Conservation (phyloP, 1,140 invertebrate species). For the Pseudobourletiella spinata region DNA sequence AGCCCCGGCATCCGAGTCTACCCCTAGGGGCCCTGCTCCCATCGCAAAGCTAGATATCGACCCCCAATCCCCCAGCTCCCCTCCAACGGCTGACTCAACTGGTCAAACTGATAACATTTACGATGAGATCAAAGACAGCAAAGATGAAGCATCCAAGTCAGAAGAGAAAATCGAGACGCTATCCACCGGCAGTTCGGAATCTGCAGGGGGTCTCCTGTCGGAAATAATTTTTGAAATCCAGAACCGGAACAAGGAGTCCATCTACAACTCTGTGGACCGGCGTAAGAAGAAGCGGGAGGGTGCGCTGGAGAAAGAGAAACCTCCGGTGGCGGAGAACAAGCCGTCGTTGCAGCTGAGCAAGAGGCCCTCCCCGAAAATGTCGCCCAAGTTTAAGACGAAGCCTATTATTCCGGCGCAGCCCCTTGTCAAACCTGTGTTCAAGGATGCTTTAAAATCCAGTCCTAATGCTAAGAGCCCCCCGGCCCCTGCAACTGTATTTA, state of each 20-base stretch:
- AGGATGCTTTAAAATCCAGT: too few relatives aligned
- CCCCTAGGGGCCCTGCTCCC: conserved; percentile 11
- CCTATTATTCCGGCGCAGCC: background rate
- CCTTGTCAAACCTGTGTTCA: background rate
- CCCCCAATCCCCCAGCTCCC: conserved; percentile 32
- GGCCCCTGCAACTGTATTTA: background rate
- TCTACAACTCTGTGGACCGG: conserved; percentile 56
- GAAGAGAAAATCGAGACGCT: conserved; percentile 34
- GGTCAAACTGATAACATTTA: conserved; percentile 63
- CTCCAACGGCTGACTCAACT: conserved; percentile 11
- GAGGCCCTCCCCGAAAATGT: background rate
- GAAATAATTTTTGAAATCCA: conserved; percentile 81
- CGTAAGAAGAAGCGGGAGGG: conserved; percentile 28
- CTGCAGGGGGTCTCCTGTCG: conserved; percentile 57
- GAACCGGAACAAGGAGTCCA: conserved; percentile 70
- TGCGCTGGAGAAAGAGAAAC: conserved; percentile 8
- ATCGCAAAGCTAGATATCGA: conserved; percentile 40
- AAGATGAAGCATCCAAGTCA: conserved; percentile 33
- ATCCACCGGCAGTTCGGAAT: conserved; percentile 47
- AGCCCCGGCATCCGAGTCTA: background rate
- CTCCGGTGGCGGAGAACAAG: background rate
- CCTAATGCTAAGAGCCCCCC: too few relatives aligned
- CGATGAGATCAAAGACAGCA: conserved; percentile 69
- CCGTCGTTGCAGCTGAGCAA: too few relatives aligned
- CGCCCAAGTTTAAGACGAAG: background rate